These are phyloP conservation scores for Cephus pulcher DNA, from an alignment of 2,888 invertebrate species.

Conservation along the genomic window DNA sequence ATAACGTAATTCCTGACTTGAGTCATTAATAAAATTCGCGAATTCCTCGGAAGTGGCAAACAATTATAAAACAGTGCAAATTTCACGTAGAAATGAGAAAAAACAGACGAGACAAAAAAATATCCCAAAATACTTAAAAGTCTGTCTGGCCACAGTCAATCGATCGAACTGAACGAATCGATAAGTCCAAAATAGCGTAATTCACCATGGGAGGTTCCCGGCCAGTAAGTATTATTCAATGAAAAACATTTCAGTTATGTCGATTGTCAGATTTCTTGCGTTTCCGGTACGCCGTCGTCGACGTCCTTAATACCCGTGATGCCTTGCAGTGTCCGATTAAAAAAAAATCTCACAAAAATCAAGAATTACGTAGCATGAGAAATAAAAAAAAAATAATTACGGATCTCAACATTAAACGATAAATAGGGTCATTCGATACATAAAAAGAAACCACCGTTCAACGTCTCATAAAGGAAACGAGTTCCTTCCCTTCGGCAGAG, in stretches of 20 bases:
- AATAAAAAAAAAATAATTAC: not conserved
- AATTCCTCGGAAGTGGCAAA: not conserved
- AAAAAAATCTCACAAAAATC: not conserved
- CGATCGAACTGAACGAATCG: not conserved
- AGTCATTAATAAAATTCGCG: not conserved
- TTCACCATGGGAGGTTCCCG: not conserved
- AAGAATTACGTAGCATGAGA: not conserved
- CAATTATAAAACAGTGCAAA: not conserved
- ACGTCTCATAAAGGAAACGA: not conserved
- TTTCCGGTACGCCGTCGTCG: not conserved
- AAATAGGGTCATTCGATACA: not conserved
- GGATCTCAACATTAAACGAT: not conserved
- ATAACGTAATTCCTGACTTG: not conserved
- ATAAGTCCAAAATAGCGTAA: not conserved
- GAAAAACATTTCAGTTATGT: not conserved
- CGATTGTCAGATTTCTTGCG: not conserved
- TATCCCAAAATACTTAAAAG: not conserved
- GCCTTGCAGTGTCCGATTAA: not conserved
- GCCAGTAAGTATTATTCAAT: not conserved
- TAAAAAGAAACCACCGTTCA: not conserved
- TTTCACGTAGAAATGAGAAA: not conserved
- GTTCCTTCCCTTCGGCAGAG: not conserved
- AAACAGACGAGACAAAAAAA: not conserved
- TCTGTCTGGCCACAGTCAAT: not conserved
- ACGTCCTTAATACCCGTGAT: not conserved